These are phyloP conservation scores for Merodon equestris DNA, from an alignment of 2,888 invertebrate genomes.

Conservation along the genomic window DNA sequence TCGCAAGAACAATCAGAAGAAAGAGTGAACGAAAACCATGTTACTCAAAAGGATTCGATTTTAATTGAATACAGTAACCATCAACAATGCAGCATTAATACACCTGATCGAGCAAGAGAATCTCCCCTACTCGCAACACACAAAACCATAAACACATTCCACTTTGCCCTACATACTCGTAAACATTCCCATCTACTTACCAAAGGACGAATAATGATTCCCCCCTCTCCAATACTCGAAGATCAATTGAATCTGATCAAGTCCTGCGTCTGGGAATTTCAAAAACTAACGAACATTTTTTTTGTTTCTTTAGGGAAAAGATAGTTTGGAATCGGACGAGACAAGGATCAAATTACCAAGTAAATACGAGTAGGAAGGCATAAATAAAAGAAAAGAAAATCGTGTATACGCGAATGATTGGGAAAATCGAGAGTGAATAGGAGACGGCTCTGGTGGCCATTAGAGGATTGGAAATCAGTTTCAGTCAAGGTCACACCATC, in stretches of 20 bases:
- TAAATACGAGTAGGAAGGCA: slow-evolving; percentile 42
- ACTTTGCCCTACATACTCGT: slow-evolving; percentile 8
- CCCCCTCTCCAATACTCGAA: not conserved
- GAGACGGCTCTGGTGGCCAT: not conserved
- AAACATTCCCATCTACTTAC: not conserved
- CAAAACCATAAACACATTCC: not conserved
- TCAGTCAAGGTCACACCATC: not conserved
- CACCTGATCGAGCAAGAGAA: slow-evolving; percentile 16
- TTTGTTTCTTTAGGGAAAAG: slow-evolving; percentile 4
- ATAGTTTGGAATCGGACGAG: slow-evolving; percentile 24
- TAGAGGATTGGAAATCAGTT: not conserved
- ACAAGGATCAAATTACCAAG: slow-evolving; percentile 49
- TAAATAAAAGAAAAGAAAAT: slow-evolving; percentile 21
- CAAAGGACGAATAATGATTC: slow-evolving; percentile 21
- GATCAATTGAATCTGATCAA: too few relatives aligned
- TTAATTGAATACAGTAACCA: slow-evolving; percentile 12
- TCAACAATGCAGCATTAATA: not conserved
- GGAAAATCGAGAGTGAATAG: not conserved
- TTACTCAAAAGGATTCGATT: slow-evolving; percentile 2
- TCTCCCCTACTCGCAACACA: slow-evolving; percentile 5
- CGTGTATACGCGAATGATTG: not conserved
- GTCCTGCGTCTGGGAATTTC: slow-evolving; percentile 2
- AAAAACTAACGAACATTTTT: slow-evolving; percentile 21
- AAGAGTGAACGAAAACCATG: not conserved
- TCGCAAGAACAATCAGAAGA: too few relatives aligned